These are phyloP conservation scores for Mesembrinibis cayennensis DNA, from an alignment of 2,113 vertebrate species.

Conservation along the genomic window DNA sequence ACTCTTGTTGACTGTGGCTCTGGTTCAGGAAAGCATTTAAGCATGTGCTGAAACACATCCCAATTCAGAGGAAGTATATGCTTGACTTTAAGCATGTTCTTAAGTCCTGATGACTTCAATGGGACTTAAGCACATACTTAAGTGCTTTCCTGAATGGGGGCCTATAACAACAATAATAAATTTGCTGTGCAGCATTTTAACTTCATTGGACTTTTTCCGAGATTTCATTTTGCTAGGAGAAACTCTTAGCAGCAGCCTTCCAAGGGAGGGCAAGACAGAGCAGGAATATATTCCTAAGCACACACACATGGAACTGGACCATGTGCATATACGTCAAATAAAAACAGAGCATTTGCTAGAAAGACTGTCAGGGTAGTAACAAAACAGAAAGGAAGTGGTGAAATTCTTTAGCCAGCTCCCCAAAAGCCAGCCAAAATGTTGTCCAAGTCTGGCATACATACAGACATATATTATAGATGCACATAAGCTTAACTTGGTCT, in stretches of 20 bases:
- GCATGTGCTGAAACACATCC: constrained; percentile 53
- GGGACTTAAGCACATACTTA: constrained; percentile 54
- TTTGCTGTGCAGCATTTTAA: background rate
- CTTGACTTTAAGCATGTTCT: constrained; percentile 38
- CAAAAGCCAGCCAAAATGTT: constrained; percentile 48
- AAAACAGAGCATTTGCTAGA: constrained; percentile 20
- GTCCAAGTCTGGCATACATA: background rate
- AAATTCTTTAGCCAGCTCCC: constrained; percentile 12
- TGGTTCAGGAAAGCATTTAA: constrained; percentile 51
- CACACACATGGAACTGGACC: background rate
- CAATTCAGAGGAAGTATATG: constrained; percentile 27
- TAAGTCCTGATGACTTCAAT: constrained; percentile 27
- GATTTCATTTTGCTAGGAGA: background rate
- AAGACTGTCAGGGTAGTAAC: background rate
- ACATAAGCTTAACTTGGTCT: background rate
- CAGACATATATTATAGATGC: background rate
- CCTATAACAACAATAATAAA: constrained; percentile 36
- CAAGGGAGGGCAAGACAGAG: background rate
- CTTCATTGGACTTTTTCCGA: background rate
- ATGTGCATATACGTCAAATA: background rate
- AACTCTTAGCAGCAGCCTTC: background rate
- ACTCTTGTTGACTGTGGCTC: constrained; percentile 35
- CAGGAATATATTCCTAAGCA: background rate
- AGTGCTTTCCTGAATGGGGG: constrained; percentile 22
- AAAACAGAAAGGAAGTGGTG: constrained; percentile 30